Evolutionary conservation across 2,888 invertebrate species (phyloP), one percentile per base, ranked within the genome.

Genomic region (Timema podura): DNA sequence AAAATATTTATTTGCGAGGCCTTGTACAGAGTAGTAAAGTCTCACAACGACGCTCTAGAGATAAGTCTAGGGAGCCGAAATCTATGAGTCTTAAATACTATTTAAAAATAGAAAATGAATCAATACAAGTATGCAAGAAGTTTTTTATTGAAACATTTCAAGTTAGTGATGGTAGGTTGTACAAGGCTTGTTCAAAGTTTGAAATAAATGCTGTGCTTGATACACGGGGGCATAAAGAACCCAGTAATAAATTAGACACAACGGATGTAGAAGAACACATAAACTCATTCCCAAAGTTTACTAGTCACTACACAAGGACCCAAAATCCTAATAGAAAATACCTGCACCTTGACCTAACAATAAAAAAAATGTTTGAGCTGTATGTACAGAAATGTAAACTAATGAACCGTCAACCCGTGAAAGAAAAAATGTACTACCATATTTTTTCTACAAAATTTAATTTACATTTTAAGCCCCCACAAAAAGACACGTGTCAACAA

Each of bases 401-500:
- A 61, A 30, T 30, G 3, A 30, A 30, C 30, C 30, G 3, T 30
- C 30, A 30, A 30, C 30, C 30, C 30, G n/a, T 65, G 9, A 65
- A 47, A 65, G 7, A 65, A 47, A 65, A 65, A 15, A 13, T 5
- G 45, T 65, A 47, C 11, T 65, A 65, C n/a, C 45, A 65, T 45
- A 65, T 65, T 45, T 65, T 65, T 48, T 48, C n/a, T n/a, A 65
- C 65, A 6, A 65, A 65, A 65, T 65, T 46, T n/a, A 65, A 47
- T 48, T 48, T 48, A 15, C 13, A 65, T 46, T 65, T 65, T 15
- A 65, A 46, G 48, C 15, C n/a, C 3, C 46, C 48, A 65, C 44
- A 48, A 45, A 65, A 30, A 65, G 65, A 65, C n/a, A 47, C 65
- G 47, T 65, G 65, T 48, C n/a, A 46, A 9, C 16, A 46, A 15